Base-by-base conservation (phyloP, 2,797 vertebrate genomes). In the Rhinoraja longicauda region DNA sequence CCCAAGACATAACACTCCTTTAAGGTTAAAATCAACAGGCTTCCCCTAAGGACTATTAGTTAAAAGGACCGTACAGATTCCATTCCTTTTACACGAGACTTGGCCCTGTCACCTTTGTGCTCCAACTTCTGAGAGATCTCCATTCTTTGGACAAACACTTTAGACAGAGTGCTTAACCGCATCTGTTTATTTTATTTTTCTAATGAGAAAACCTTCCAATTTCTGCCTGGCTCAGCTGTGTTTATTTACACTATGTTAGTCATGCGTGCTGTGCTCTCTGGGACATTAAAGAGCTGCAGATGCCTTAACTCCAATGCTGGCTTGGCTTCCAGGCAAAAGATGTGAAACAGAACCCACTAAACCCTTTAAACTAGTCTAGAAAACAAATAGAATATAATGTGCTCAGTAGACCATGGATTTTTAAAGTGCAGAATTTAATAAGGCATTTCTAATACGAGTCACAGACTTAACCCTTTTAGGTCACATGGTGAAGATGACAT, bases 181-280 rank as follows among this genome's bases (percentile, higher is more conserved):
- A 96, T 96, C 96, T 97, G 96, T 97, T 97, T 97, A 97, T 97
- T 97, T 97, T 97, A 96, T 96, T 97, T 96, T 96, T 97, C 96
- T 97, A 97, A 97, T 96, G 96, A 97, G 96, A 97, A 97, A 97
- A 96, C 96, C 96, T 96, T 96, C 95, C 95, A 93, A 93, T 95
- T 96, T 96, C 96, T 96, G 94, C 93, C 93, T 93, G 94, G 95
- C 96, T 97, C 97, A 97, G 96, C 96, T 97, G 96, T 97, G 96
- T 97, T 97, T 97, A 96, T 97, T 97, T 96, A 96, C 96, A 94
- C 96, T 96, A 95, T 94, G 95, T 95, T 95, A 95, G 95, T 96
- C 96, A 94, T 95, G 95, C 95, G 96, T 95, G 95, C 95, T 94
- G 94, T 94, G 96, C 95, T 95, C 96, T 95, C 95, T 94, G 95